These are phyloP conservation scores for Microcebus ravelobensis DNA, from an alignment of 2,113 vertebrate genomes.

Conservation along the genomic window DNA sequence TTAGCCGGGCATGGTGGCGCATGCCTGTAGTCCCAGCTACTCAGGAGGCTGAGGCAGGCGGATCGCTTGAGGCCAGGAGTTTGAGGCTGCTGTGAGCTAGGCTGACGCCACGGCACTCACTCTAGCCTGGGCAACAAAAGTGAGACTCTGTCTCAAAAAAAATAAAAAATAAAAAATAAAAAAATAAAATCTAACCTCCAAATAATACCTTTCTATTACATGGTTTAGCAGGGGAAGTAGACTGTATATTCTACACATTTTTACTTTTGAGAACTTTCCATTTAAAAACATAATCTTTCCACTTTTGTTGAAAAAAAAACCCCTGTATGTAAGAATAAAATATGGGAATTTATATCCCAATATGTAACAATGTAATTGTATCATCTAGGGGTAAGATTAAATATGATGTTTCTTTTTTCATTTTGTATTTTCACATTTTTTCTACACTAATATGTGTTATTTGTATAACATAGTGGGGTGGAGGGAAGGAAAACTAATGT, in stretches of 20 bases:
- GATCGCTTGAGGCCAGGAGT: too few species aligned
- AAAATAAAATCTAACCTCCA: constrained; percentile 33
- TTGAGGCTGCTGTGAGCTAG: too few species aligned
- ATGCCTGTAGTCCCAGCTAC: too few species aligned
- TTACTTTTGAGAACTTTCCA: background rate
- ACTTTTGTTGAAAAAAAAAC: background rate
- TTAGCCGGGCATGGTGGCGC: too few species aligned
- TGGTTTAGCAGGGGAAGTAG: background rate
- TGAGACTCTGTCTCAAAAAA: too few species aligned
- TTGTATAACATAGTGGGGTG: background rate
- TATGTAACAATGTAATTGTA: background rate
- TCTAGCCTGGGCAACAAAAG: too few species aligned
- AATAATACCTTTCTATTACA: constrained; percentile 27
- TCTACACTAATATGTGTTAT: background rate
- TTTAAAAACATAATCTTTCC: background rate
- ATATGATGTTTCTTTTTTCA: background rate
- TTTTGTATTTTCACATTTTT: background rate
- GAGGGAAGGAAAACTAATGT: background rate
- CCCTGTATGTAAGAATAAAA: background rate
- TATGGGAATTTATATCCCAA: background rate
- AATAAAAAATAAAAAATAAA: too few species aligned
- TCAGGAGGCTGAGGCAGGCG: too few species aligned
- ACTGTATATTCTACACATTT: background rate
- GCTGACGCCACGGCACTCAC: too few species aligned
- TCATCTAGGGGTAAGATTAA: background rate